These are phyloP conservation scores for Antrozous pallidus DNA, from an alignment of 2,797 vertebrate genomes.

Conservation along the genomic window DNA sequence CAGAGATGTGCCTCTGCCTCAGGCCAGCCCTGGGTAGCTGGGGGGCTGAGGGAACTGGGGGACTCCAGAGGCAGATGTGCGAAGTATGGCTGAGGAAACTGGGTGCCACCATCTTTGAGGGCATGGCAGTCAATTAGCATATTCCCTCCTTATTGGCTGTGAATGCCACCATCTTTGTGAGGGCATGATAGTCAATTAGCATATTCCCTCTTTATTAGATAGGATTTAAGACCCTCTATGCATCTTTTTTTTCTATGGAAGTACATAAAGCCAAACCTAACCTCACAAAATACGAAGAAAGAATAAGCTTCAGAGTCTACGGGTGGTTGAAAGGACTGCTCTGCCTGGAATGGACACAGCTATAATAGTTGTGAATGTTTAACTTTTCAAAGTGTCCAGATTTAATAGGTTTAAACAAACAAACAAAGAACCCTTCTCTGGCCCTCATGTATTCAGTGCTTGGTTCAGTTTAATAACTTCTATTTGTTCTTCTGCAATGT, in stretches of 20 bases:
- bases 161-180: too few species aligned
- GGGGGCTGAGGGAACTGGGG: too few species aligned
- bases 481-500: not conserved
- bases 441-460: not conserved
- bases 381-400: not conserved
- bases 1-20: too few species aligned
- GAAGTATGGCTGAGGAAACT: too few species aligned
- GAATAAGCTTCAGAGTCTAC: not conserved
- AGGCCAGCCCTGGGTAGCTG: too few species aligned
- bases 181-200: too few species aligned
- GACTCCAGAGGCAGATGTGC: too few species aligned
- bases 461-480: not conserved
- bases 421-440: not conserved
- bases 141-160: too few species aligned
- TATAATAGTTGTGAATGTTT: not conserved
- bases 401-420: not conserved
- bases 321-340: not conserved
- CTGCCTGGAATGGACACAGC: not conserved
- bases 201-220: too few species aligned
- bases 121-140: too few species aligned
- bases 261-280: not conserved
- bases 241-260: not conserved
- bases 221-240: not conserved
- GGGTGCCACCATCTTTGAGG: too few species aligned
- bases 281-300: not conserved